These are phyloP conservation scores for Sphaerophoria taeniata DNA, from an alignment of 2,888 invertebrate species.

Conservation along the genomic window DNA sequence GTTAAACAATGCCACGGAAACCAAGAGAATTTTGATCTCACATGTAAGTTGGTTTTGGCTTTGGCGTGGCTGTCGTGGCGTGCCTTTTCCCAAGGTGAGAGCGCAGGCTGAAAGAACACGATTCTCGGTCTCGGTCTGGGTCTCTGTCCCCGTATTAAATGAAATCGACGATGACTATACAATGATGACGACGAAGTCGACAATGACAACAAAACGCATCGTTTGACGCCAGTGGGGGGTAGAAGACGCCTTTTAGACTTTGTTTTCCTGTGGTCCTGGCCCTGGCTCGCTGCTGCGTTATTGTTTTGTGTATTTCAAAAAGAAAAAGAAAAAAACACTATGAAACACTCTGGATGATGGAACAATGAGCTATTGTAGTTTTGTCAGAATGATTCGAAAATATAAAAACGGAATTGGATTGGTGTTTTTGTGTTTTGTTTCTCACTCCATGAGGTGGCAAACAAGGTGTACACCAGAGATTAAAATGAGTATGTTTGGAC, in stretches of 20 bases:
- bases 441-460: slow-evolving; percentile 33
- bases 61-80: no score
- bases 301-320: slow-evolving; percentile 48
- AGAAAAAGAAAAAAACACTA: slow-evolving; percentile 53
- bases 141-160: slow-evolving; percentile 62
- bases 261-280: slow-evolving; percentile 1
- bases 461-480: slow-evolving; percentile 14
- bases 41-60: slow-evolving; percentile 67
- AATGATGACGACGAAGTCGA: slow-evolving; percentile 20
- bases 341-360: slow-evolving; percentile 62
- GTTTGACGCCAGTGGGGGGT: slow-evolving; percentile 28
- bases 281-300: slow-evolving; percentile 2
- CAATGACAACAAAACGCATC: slow-evolving; percentile 38
- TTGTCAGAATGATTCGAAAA: slow-evolving; percentile 64
- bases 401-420: slow-evolving; percentile 72
- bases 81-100: slow-evolving; percentile 67
- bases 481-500: no score
- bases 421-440: slow-evolving; percentile 48
- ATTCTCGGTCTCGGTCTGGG: no score
- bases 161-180: slow-evolving; percentile 55
- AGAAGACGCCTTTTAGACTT: slow-evolving; percentile 7
- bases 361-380: slow-evolving; percentile 72
- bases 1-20: slow-evolving; percentile 67
- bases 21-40: slow-evolving; percentile 71
- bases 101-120: slow-evolving; percentile 40